Evolutionary conservation across 2,113 vertebrate species (phyloP).

Genomic region (Rhinopithecus roxellana): DNA sequence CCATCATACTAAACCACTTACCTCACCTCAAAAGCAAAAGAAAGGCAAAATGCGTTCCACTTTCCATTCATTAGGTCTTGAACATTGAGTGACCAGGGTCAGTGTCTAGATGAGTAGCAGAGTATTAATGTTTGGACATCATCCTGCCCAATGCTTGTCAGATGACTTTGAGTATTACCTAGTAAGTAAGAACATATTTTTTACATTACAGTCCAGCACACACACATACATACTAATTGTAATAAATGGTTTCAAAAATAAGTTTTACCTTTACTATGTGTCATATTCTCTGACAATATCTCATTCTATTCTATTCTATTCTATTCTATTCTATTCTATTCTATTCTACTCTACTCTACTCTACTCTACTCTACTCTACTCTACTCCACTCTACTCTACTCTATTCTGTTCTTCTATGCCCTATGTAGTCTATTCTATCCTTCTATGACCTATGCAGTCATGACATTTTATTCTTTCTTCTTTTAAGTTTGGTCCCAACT

Average conservation of each 20-base stretch:
- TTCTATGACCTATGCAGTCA: not conserved
- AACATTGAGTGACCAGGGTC: not conserved
- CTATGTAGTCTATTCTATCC: not conserved
- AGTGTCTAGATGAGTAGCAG: not conserved
- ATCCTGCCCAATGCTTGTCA: not conserved
- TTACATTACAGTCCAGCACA: not conserved
- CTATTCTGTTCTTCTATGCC: not conserved
- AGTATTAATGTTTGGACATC: not conserved
- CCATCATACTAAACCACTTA: not conserved
- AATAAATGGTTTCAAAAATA: not conserved
- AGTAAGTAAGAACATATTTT: not conserved
- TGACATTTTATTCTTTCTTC: not conserved
- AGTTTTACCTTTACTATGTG: not conserved
- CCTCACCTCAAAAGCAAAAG: not conserved
- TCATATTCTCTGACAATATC: not conserved
- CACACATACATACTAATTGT: not conserved
- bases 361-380: no score
- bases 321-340: no score
- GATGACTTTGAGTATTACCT: not conserved
- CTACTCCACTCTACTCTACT: no score
- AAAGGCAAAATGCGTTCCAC: not conserved
- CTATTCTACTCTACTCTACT: not conserved
- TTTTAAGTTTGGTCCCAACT: not conserved
- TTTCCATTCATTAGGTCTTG: not conserved
- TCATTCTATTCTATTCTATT: not conserved